A percentile compares a stretch with the other conserved stretches of the same genome.
These are phyloP conservation scores for Microctenopoma lineatum DNA, from an alignment of 2,797 vertebrate species.

Conservation along the genomic window DNA sequence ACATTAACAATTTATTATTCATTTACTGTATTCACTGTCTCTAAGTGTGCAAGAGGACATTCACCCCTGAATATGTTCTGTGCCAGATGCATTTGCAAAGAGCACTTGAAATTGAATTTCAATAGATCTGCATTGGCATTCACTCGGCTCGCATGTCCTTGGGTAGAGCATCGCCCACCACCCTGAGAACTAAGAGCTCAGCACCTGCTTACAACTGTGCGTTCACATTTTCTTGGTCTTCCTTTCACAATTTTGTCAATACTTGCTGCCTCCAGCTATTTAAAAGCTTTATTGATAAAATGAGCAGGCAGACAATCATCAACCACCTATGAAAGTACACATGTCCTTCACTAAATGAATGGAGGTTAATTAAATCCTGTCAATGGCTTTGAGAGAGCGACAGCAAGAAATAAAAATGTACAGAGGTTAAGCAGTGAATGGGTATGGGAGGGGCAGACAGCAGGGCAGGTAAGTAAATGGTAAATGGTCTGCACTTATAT, in stretches of 20 bases:
- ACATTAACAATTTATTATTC: constrained; percentile 71
- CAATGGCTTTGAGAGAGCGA: constrained; percentile 36
- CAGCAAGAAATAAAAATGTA: constrained; percentile 28
- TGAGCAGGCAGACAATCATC: constrained; percentile 50
- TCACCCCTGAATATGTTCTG: constrained; percentile 62
- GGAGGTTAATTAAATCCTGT: constrained; percentile 62
- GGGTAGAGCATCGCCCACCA: constrained; percentile 57
- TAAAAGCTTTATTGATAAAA: constrained; percentile 56
- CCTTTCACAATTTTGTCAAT: constrained; percentile 59
- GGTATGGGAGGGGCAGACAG: background rate
- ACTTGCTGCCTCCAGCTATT: constrained; percentile 61
- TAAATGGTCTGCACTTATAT: too few species aligned
- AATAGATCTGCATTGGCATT: constrained; percentile 77
- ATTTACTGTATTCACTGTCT: constrained; percentile 60
- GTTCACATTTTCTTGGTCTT: constrained; percentile 62
- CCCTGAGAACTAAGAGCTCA: constrained; percentile 46
- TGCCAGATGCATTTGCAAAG: constrained; percentile 69
- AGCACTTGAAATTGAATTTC: constrained; percentile 78
- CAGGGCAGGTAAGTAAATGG: constrained; percentile 47
- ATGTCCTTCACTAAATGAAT: constrained; percentile 71
- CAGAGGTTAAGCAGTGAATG: constrained; percentile 17
- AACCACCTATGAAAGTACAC: constrained; percentile 52
- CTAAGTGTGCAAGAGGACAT: constrained; percentile 53
- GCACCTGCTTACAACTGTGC: constrained; percentile 61
- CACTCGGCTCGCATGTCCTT: constrained; percentile 69